Evolutionary conservation across 2,797 vertebrate genomes (phyloP).

Genomic region (Hapalemur alaotrensis): DNA sequence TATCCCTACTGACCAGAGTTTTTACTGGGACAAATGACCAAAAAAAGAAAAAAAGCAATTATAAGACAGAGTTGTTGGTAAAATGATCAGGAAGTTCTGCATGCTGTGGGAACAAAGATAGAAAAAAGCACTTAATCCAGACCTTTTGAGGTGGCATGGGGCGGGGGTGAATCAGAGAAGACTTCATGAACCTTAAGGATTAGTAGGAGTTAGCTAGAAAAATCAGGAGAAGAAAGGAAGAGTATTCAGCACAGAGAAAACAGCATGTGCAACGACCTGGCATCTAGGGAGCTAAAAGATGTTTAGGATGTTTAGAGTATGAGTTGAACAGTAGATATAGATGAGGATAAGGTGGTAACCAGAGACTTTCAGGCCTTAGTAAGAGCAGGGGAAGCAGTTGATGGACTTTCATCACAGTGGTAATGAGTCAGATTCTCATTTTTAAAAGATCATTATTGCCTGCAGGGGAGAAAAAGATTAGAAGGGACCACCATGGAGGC

Average conservation of each 20-base stretch:
- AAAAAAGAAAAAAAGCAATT: neutral
- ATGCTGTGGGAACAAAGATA: neutral
- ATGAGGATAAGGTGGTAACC: neutral
- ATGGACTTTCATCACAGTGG: neutral
- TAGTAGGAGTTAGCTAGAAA: neutral
- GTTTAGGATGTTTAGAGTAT: neutral
- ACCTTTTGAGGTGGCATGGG: neutral
- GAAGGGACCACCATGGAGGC: neutral
- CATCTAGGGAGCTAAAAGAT: neutral
- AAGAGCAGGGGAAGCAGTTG: neutral
- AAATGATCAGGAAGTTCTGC: neutral
- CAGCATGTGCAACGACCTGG: neutral
- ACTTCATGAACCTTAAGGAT: neutral
- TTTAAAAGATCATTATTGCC: neutral
- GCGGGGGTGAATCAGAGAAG: neutral
- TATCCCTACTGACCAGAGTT: neutral
- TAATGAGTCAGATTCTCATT: neutral
- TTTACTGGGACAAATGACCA: neutral
- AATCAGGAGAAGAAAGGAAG: neutral
- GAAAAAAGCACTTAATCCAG: neutral
- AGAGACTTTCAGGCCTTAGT: neutral
- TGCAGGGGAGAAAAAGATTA: neutral
- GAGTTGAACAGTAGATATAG: neutral
- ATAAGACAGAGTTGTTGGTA: neutral
- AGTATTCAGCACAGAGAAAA: neutral